A percentile compares a stretch with the other conserved stretches of the same genome.
Conservation (phyloP, 2,113 vertebrate genomes). For the Phylloscopus whistleri region DNA sequence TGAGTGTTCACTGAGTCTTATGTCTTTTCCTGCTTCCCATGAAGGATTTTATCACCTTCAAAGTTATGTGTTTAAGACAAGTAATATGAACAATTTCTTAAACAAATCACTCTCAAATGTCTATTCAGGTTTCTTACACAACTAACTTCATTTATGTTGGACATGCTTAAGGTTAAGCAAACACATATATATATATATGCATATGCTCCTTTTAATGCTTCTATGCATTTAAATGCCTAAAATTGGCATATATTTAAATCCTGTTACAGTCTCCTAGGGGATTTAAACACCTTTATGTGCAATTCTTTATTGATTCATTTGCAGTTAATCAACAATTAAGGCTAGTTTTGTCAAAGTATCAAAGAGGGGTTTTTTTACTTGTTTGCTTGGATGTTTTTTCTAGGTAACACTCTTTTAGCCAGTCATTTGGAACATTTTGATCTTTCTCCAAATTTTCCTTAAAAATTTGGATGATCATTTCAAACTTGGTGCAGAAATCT, state of each 20-base stretch:
- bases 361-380: rapidly evolving
- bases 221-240: background rate
- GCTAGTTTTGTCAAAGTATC: background rate
- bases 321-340: background rate
- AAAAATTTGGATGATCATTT: background rate
- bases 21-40: background rate
- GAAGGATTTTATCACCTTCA: background rate
- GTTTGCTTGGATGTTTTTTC: background rate
- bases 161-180: background rate
- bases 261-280: background rate
- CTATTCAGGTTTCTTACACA: background rate
- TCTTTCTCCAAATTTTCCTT: background rate
- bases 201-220: rapidly evolving
- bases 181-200: background rate
- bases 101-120: background rate
- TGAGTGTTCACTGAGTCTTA: background rate
- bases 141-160: background rate
- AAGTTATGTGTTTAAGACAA: rapidly evolving
- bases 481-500: background rate
- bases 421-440: background rate
- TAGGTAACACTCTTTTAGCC: background rate
- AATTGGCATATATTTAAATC: background rate
- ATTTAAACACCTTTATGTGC: background rate
- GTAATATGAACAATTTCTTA: background rate
- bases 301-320: background rate